Evolutionary conservation across 2,888 invertebrate species (phyloP).

Genomic region (Tholera decimalis): DNA sequence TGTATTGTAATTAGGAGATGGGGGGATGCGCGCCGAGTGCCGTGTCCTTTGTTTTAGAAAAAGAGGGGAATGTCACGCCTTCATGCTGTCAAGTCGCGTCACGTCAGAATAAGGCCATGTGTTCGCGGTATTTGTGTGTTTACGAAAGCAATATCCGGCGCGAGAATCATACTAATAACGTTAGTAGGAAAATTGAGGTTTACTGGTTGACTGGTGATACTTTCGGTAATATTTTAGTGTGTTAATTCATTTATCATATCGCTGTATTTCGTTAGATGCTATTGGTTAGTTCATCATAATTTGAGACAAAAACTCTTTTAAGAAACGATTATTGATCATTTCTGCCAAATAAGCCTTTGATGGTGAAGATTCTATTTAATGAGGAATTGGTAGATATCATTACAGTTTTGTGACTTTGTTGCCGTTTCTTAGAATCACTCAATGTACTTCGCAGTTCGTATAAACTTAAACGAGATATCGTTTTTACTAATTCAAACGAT

Average conservation of each 20-base stretch:
- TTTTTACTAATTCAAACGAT: too few species aligned
- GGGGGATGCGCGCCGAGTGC: slow-evolving; percentile 63
- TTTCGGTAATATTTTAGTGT: slow-evolving; percentile 5
- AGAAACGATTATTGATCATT: background rate
- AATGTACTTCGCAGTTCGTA: too few species aligned
- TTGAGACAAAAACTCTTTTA: background rate
- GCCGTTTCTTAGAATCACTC: too few species aligned
- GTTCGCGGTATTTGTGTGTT: slow-evolving; percentile 55
- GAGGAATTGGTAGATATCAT: too few species aligned
- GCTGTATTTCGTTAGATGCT: background rate
- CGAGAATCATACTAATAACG: slow-evolving; percentile 43
- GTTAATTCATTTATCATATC: background rate
- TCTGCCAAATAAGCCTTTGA: background rate
- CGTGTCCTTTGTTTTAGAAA: slow-evolving; percentile 62
- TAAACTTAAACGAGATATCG: too few species aligned
- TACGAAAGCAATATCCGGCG: slow-evolving; percentile 46
- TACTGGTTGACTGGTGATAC: slow-evolving; percentile 26
- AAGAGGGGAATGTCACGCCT: slow-evolving; percentile 62
- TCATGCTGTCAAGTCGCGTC: slow-evolving; percentile 65
- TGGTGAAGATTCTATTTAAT: background rate
- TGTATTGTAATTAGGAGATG: slow-evolving; percentile 69
- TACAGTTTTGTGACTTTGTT: too few species aligned
- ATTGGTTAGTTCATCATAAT: background rate
- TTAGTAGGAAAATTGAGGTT: slow-evolving; percentile 44
- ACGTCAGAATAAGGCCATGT: slow-evolving; percentile 61